phyloP scores from a whole-genome alignment of 2,888 invertebrate species.

The Strigamia transsilvanica region DNA sequence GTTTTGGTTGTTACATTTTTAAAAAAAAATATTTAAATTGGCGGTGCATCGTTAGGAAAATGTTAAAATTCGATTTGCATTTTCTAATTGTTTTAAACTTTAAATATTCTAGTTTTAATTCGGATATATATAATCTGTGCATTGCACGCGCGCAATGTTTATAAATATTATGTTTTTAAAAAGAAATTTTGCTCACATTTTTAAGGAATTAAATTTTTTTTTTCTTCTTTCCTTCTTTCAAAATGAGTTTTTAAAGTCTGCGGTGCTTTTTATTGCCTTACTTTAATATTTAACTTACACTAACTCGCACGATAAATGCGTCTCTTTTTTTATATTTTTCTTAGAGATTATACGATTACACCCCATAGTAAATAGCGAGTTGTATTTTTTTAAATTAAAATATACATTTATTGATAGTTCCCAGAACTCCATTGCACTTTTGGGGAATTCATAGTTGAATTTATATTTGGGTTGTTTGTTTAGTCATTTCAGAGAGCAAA shows the following conservation, averaged over 20 bases:
- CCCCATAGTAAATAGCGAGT: too few relatives aligned
- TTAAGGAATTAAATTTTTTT: slow-evolving; percentile 2
- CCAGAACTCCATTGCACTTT: neutral
- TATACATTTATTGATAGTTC: neutral
- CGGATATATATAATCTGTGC: neutral
- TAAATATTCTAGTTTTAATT: slow-evolving; percentile 8
- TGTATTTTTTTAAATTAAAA: neutral
- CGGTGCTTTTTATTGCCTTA: neutral
- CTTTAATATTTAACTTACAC: neutral
- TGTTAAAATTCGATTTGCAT: slow-evolving; percentile 19
- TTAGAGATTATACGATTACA: too few relatives aligned
- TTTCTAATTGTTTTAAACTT: neutral
- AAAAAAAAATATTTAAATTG: too few relatives aligned
- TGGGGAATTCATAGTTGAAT: neutral
- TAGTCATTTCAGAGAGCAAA: neutral
- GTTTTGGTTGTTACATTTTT: neutral
- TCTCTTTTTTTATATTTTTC: neutral
- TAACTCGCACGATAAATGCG: neutral
- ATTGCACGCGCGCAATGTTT: neutral
- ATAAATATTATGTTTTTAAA: slow-evolving; percentile 9
- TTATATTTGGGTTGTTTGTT: neutral
- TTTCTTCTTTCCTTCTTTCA: neutral
- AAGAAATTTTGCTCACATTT: neutral
- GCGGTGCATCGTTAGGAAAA: neutral
- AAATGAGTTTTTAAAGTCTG: slow-evolving; percentile 2